These are phyloP conservation scores for Siniperca undulata DNA, from an alignment of 2,797 vertebrate species.

Conservation along the genomic window DNA sequence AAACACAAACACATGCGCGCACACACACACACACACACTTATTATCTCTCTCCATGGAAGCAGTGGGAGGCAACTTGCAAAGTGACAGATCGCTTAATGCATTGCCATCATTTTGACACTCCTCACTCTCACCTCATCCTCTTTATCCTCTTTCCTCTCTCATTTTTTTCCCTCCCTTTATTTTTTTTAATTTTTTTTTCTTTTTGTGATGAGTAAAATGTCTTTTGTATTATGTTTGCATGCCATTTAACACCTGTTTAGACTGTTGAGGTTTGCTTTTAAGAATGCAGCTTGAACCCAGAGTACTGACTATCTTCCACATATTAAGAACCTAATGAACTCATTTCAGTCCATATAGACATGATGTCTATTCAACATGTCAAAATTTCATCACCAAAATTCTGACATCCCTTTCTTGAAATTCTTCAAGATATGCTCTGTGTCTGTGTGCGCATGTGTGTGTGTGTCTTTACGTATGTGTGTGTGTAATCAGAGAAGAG, in stretches of 20 bases:
- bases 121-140: constrained; percentile 42
- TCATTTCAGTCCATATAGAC: constrained; percentile 49
- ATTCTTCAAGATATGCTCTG: constrained; percentile 63
- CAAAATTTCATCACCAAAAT: constrained; percentile 61
- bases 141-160: constrained; percentile 42
- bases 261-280: constrained; percentile 28
- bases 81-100: constrained; percentile 84
- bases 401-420: constrained; percentile 64
- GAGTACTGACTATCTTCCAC: constrained; percentile 10
- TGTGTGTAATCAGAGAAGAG: constrained; percentile 85
- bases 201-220: constrained; percentile 29
- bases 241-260: constrained; percentile 49
- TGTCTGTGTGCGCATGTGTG: constrained; percentile 13
- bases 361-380: constrained; percentile 58
- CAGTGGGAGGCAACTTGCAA: constrained; percentile 55
- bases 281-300: constrained; percentile 14
- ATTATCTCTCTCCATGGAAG: constrained; percentile 82
- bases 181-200: constrained; percentile 42
- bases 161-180: constrained; percentile 40
- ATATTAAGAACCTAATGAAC: constrained; percentile 50
- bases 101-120: constrained; percentile 58
- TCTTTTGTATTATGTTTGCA: constrained; percentile 7
- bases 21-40: constrained; percentile 16
- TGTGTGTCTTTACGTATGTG: constrained; percentile 57
- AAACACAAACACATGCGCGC: background rate